phyloP scores from a whole-genome alignment of 2,113 vertebrate species.

The Beaufortia kweichowensis region DNA sequence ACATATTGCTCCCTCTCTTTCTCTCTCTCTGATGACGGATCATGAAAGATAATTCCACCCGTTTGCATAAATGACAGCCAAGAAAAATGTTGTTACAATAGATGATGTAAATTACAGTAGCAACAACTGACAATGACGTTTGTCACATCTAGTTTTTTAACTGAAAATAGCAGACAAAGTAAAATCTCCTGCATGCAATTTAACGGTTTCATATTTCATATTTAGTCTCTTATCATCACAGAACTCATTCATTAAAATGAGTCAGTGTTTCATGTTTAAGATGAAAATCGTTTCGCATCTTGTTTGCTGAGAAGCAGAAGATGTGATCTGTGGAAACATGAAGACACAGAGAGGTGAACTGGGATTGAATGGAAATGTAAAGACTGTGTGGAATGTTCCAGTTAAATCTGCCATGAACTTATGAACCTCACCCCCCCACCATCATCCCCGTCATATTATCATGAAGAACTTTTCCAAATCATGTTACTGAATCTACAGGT shows the following conservation, averaged over 20 bases:
- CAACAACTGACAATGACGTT: neutral
- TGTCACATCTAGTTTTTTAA: neutral
- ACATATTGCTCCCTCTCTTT: conserved; percentile 10
- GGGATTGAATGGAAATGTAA: conserved; percentile 61
- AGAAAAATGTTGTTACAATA: conserved; percentile 13
- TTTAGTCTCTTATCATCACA: neutral
- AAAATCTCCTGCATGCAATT: neutral
- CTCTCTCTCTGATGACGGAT: conserved; percentile 17
- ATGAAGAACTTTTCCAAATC: conserved; percentile 53
- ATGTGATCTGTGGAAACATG: neutral
- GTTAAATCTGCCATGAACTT: conserved; percentile 76
- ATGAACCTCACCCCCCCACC: conserved; percentile 71
- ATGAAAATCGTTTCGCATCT: neutral
- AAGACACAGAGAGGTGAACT: neutral
- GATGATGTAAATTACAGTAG: neutral
- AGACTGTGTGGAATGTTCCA: conserved; percentile 65
- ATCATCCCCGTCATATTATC: conserved; percentile 63
- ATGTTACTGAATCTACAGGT: no score
- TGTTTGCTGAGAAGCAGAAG: no score
- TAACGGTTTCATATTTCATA: neutral
- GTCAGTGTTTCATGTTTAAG: no score
- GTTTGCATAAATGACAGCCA: conserved; percentile 16
- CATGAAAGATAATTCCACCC: conserved; percentile 36
- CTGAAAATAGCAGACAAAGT: neutral
- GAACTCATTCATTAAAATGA: no score